Evolutionary conservation across 2,888 invertebrate genomes (phyloP), one percentile per base, ranked within the genome.

Genomic region (Rotaria sp.): DNA sequence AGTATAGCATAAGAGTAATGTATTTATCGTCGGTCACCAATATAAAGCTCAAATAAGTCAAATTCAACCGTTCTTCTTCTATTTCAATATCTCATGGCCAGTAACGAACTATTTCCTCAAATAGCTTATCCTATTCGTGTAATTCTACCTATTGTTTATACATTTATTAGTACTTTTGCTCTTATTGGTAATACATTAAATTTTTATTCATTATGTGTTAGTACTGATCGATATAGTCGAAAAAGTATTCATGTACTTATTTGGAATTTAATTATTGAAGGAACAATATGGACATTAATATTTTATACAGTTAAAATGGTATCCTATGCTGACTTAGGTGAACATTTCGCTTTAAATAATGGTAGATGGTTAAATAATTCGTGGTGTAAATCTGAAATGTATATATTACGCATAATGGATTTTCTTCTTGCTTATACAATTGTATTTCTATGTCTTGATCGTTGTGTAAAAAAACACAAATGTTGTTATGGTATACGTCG

Each of bases 371-470:
- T 80, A 45, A 80, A 45, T 45, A 13, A 80, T 80, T 26, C 41
- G n/a, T 86, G 86, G 86, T 86, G 86, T 52, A 86, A 86, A 86
- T 85, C 85, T 21, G 86, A 86, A 85, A 85, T 45, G 30, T 86
- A 86, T 84, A 41, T 86, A 13, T 30, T 86, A 26, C 86, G 84
- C 24, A 30, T 85, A 55, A 85, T 85, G 57, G 86, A 86, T 75
- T 86, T 86, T 84, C 57, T 85, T 48, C 48, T 86, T 30, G 86
- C 86, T n/a, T 86, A 86, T 57, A 59, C 86, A 85, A 86, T 86
- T 84, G 86, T 86, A 13, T 86, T 86, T 30, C 57, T 86, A 80
- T 86, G 86, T 84, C 30, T 85, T n/a, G 86, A 86, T 59, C 75
- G 86, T 55, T 85, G 80, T 26, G 86, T 85, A 3, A 35, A 26